Percentiles rank a stretch among this genome's conserved stretches.
Conservation (phyloP, 2,888 invertebrate genomes). For the Apocheima hispidaria region DNA sequence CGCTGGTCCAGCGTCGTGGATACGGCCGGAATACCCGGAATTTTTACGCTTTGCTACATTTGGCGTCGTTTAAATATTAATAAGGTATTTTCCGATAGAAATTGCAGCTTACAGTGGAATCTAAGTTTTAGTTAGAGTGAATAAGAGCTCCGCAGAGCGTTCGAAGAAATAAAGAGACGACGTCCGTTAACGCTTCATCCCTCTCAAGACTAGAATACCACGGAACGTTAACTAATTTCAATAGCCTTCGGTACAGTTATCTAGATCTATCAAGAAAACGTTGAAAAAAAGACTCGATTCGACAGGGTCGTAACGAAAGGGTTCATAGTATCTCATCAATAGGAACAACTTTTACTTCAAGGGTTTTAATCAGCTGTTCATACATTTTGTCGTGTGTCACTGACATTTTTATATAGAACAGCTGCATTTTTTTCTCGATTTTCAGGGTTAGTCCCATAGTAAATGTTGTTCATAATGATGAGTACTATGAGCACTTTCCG, state of each 20-base stretch:
- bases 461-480: no score
- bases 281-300: background rate
- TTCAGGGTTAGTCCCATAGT: no score
- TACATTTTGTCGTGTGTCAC: no score
- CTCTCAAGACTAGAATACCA: conserved; percentile 49
- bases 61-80: conserved; percentile 3
- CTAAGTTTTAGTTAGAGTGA: conserved; percentile 40
- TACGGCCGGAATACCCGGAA: no score
- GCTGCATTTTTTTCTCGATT: no score
- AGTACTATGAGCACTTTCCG: no score
- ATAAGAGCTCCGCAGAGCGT: conserved; percentile 34
- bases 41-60: background rate
- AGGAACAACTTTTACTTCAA: no score
- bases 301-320: no score
- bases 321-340: no score
- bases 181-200: conserved; percentile 56
- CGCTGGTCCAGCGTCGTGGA: no score
- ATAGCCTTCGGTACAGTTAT: conserved; percentile 30
- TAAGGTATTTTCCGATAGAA: conserved; percentile 18
- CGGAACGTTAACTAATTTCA: conserved; percentile 39
- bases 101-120: conserved; percentile 22
- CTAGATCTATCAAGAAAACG: conserved; percentile 35
- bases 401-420: no score
- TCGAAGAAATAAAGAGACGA: conserved; percentile 24
- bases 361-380: no score